Evolutionary conservation across 2,113 vertebrate genomes (phyloP).

Genomic region (Indicator maculatus): DNA sequence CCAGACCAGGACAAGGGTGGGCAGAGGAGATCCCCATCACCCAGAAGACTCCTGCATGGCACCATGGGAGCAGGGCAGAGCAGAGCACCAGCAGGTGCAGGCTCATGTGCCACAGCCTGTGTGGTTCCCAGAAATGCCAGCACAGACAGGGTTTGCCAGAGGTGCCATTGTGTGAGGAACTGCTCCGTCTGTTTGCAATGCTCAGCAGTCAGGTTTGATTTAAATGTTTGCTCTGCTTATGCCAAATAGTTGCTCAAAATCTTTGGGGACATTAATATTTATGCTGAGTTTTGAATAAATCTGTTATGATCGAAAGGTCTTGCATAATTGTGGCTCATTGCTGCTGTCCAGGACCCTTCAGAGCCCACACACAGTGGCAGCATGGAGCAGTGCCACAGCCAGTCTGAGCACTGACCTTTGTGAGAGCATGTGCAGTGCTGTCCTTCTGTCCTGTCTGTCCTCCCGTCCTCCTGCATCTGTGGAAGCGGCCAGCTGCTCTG

Average conservation of each 20-base stretch:
- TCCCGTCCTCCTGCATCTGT: not conserved
- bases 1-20: accelerated
- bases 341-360: constrained; percentile 32
- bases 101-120: accelerated
- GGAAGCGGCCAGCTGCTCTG: not conserved
- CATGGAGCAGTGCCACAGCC: not conserved
- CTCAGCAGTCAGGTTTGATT: constrained; percentile 32
- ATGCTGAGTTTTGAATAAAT: constrained; percentile 56
- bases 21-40: not conserved
- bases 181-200: not conserved
- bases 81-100: accelerated
- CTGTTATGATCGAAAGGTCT: constrained; percentile 59
- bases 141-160: not conserved
- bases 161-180: not conserved
- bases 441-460: not conserved
- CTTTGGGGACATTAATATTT: constrained; percentile 60
- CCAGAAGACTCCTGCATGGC: not conserved
- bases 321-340: not conserved
- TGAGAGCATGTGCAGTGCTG: not conserved
- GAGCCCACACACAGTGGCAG: constrained; percentile 1
- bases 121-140: not conserved
- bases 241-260: constrained; percentile 50
- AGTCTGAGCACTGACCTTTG: not conserved
- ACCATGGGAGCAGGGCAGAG: not conserved
- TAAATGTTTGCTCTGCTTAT: constrained; percentile 57